A percentile compares a stretch with the other conserved stretches of the same genome.
These are phyloP conservation scores for Pristionchus exspectatus DNA, from an alignment of 2,888 invertebrate species.

Conservation along the genomic window DNA sequence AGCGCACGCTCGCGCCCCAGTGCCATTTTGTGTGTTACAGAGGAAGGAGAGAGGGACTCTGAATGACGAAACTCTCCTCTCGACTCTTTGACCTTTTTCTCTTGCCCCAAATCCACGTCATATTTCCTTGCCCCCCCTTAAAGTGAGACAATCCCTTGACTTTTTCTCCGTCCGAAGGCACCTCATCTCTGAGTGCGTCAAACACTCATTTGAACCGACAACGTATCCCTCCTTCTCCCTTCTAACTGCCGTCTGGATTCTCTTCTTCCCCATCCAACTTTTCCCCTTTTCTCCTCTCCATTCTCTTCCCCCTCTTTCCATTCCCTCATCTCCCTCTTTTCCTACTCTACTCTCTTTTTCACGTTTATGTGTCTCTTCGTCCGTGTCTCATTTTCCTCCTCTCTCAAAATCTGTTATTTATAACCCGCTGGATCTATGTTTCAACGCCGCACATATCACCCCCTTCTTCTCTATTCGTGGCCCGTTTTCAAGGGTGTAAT, in stretches of 20 bases:
- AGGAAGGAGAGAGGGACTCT: background rate
- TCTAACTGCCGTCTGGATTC: constrained; percentile 33
- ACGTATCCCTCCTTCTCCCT: constrained; percentile 22
- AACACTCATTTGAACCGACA: constrained; percentile 51
- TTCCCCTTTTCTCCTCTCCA: background rate
- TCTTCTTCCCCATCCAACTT: constrained; percentile 16
- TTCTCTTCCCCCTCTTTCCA: constrained; percentile 42
- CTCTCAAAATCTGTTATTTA: constrained; percentile 26
- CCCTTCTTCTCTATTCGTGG: background rate
- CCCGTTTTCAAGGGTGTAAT: background rate
- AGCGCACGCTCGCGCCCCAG: constrained; percentile 12
- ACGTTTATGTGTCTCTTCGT: background rate
- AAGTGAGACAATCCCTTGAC: background rate
- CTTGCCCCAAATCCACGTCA: background rate
- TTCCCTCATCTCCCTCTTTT: constrained; percentile 31
- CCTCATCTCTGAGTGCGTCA: constrained; percentile 46
- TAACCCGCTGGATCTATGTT: background rate
- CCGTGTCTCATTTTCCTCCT: constrained; percentile 34
- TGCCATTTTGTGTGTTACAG: background rate
- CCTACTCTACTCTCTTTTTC: background rate
- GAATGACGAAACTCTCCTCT: background rate
- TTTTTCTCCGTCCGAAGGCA: constrained; percentile 29
- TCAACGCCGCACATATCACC: background rate
- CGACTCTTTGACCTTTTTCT: background rate
- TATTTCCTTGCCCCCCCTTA: background rate